phyloP scores from a whole-genome alignment of 2,888 invertebrate species.

The Aleiodes leptofemur region DNA sequence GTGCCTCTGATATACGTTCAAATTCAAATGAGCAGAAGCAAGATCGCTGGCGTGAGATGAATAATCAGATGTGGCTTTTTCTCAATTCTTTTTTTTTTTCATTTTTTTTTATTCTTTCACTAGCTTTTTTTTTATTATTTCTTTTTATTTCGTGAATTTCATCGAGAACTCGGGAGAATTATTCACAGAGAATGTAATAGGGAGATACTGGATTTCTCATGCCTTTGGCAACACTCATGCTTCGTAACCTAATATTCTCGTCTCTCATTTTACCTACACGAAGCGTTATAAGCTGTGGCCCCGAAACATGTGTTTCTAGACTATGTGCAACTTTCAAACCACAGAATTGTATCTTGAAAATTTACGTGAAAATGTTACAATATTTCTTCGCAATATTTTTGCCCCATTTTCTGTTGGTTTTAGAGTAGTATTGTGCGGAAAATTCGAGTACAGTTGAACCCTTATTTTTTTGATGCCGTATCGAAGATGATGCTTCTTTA shows the following conservation, averaged over 20 bases:
- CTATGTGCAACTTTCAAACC: slow-evolving; percentile 32
- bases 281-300: slow-evolving; percentile 11
- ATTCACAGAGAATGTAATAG: slow-evolving; percentile 8
- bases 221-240: slow-evolving; percentile 26
- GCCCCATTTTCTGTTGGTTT: not conserved
- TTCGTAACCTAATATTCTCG: slow-evolving; percentile 30
- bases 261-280: slow-evolving; percentile 30
- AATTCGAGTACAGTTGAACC: too few relatives aligned
- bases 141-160: not conserved
- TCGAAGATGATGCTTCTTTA: too few relatives aligned
- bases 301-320: slow-evolving; percentile 30
- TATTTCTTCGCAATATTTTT: not conserved
- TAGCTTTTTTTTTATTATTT: not conserved
- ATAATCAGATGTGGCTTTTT: not conserved
- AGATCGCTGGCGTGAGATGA: not conserved
- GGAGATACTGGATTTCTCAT: slow-evolving; percentile 13
- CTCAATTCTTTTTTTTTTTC: too few relatives aligned
- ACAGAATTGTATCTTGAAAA: slow-evolving; percentile 3
- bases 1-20: not conserved
- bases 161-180: slow-evolving; percentile 9
- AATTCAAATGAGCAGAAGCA: not conserved
- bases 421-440: not conserved
- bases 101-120: too few relatives aligned
- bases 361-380: slow-evolving; percentile 3
- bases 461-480: too few relatives aligned